Percentiles rank a stretch among this genome's conserved stretches.
These are phyloP conservation scores for Erebia epiphron DNA, from an alignment of 2,888 invertebrate species.

Conservation along the genomic window DNA sequence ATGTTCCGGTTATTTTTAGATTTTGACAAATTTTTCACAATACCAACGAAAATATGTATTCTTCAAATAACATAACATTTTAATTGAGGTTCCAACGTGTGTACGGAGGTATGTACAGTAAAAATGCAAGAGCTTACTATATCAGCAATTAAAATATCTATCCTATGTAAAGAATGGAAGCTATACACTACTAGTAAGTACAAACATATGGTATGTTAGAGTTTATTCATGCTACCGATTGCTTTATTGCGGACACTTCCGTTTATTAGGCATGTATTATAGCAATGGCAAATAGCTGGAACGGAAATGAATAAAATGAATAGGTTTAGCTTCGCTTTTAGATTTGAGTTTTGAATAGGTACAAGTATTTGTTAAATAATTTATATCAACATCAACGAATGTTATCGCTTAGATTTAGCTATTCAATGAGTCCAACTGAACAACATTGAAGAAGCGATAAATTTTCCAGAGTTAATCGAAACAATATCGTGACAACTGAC, in stretches of 20 bases:
- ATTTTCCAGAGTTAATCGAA: conserved; percentile 12
- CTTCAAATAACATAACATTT: too few relatives aligned
- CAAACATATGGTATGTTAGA: neutral
- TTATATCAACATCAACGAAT: neutral
- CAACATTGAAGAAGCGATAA: neutral
- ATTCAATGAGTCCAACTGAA: neutral
- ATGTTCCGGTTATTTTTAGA: neutral
- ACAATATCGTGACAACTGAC: conserved; percentile 5
- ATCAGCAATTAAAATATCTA: neutral
- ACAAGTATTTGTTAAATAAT: too few relatives aligned
- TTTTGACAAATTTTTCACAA: too few relatives aligned
- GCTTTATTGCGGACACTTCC: conserved; percentile 35
- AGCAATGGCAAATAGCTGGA: conserved; percentile 26
- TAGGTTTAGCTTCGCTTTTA: conserved; percentile 15
- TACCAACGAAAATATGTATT: too few relatives aligned
- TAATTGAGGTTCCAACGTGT: too few relatives aligned
- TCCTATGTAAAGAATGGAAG: neutral
- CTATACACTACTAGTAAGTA: neutral
- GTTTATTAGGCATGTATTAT: conserved; percentile 11
- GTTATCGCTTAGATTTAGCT: neutral
- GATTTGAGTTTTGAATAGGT: neutral
- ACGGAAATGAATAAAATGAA: conserved; percentile 33
- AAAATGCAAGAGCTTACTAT: neutral
- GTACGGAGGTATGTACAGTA: too few relatives aligned
- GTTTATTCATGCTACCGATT: conserved; percentile 31